A percentile compares a stretch with the other conserved stretches of the same genome.
Evolutionary conservation across 1,140 invertebrate species (phyloP).

Genomic region (Helicoverpa armigera): DNA sequence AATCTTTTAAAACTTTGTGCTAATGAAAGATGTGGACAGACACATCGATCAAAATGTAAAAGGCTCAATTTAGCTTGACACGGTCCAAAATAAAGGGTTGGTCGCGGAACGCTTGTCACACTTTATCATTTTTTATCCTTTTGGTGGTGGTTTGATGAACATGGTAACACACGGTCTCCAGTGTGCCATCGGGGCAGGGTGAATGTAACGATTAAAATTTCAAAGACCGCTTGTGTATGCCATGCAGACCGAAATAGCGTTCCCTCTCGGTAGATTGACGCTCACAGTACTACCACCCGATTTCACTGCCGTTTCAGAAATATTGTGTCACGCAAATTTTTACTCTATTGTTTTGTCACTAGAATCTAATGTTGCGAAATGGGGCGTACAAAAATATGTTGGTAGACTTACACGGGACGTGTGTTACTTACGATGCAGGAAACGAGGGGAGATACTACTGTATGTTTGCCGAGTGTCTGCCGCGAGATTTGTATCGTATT

Average conservation of each 20-base stretch:
- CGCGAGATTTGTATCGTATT: constrained; percentile 74
- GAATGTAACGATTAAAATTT: constrained; percentile 85
- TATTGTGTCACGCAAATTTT: constrained; percentile 57
- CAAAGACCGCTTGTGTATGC: constrained; percentile 76
- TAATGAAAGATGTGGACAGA: constrained; percentile 14
- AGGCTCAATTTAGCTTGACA: constrained; percentile 35
- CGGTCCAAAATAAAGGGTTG: constrained; percentile 34
- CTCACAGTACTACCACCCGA: constrained; percentile 55
- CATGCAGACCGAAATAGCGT: constrained; percentile 77
- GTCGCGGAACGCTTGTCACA: constrained; percentile 22
- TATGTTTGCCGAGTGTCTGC: constrained; percentile 67
- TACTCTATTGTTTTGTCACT: constrained; percentile 57
- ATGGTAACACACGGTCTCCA: constrained; percentile 66
- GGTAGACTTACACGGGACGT: constrained; percentile 63
- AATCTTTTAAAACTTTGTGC: neutral
- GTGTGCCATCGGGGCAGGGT: constrained; percentile 77
- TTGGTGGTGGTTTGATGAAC: constrained; percentile 58
- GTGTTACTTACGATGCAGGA: constrained; percentile 75
- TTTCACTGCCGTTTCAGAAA: constrained; percentile 44
- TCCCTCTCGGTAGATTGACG: constrained; percentile 74
- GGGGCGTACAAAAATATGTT: constrained; percentile 43
- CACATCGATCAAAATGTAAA: constrained; percentile 37
- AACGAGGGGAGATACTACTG: constrained; percentile 75
- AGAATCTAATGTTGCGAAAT: constrained; percentile 41
- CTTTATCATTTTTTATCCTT: constrained; percentile 48